These are phyloP conservation scores for Fregetta grallaria DNA, from an alignment of 2,113 vertebrate genomes.

Conservation along the genomic window DNA sequence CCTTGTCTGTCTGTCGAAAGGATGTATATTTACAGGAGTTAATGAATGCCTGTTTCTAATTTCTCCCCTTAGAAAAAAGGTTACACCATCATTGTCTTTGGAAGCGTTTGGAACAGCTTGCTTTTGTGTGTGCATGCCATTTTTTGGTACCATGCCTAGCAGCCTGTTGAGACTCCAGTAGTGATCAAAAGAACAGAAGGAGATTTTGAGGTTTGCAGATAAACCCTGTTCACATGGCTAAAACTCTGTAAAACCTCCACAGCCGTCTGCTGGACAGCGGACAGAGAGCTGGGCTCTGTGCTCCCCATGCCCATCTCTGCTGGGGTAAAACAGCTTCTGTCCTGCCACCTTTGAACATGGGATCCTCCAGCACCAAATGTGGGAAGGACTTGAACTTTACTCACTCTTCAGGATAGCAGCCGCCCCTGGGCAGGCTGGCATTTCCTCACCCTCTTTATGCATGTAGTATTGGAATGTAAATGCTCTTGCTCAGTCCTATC, in stretches of 20 bases:
- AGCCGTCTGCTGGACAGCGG: not conserved
- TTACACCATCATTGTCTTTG: not conserved
- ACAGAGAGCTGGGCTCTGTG: not conserved
- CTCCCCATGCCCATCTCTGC: accelerated
- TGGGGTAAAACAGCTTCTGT: not conserved
- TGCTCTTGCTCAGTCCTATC: not conserved
- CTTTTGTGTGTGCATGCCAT: not conserved
- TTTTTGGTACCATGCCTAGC: not conserved
- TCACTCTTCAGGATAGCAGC: not conserved
- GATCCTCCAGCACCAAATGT: not conserved
- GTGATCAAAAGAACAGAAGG: not conserved
- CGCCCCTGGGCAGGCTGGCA: not conserved
- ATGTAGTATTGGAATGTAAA: not conserved
- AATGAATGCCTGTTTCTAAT: not conserved
- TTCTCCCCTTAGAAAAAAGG: not conserved
- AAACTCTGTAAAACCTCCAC: not conserved
- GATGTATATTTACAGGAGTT: not conserved
- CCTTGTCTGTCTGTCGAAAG: not conserved
- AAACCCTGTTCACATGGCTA: not conserved
- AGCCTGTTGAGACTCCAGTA: not conserved
- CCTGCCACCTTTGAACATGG: not conserved
- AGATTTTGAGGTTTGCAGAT: not conserved
- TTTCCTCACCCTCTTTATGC: not conserved
- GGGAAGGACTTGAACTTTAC: not conserved
- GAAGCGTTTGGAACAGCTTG: not conserved